phyloP scores from a whole-genome alignment of 2,797 vertebrate species.

The Gymnothorax javanicus region DNA sequence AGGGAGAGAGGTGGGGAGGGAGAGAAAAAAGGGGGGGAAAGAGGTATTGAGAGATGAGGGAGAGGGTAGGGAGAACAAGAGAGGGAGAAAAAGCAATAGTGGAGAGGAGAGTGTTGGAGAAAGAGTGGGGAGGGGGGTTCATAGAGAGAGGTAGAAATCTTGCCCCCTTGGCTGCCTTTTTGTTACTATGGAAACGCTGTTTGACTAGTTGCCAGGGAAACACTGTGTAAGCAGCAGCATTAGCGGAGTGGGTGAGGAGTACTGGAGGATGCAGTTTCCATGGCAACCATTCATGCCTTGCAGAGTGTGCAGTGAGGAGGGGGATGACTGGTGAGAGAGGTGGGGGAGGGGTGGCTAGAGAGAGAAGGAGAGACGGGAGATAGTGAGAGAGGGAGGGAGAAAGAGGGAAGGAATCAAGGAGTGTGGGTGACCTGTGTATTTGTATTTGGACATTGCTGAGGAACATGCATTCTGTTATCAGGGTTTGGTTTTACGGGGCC shows the following conservation, averaged over 20 bases:
- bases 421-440: background rate
- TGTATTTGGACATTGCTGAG: background rate
- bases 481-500: background rate
- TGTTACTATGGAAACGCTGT: slow-evolving; percentile 80
- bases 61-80: background rate
- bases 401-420: background rate
- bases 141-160: slow-evolving; percentile 62
- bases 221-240: slow-evolving; percentile 74
- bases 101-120: slow-evolving; percentile 56
- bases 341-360: background rate
- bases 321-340: background rate
- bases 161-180: slow-evolving; percentile 72
- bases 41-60: slow-evolving; percentile 5
- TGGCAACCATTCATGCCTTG: slow-evolving; percentile 69
- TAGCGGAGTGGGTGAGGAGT: slow-evolving; percentile 65
- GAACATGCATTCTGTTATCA: background rate
- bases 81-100: slow-evolving; percentile 20
- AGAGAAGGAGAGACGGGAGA: slow-evolving; percentile 14
- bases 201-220: slow-evolving; percentile 78
- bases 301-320: slow-evolving; percentile 53
- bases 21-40: background rate
- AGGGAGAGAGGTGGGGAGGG: background rate
- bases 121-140: slow-evolving; percentile 38
- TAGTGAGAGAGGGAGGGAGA: slow-evolving; percentile 37
- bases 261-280: slow-evolving; percentile 69